Conservation (phyloP, 92 coral and sea anemone genomes). For the Epizoanthus stellaris region DNA sequence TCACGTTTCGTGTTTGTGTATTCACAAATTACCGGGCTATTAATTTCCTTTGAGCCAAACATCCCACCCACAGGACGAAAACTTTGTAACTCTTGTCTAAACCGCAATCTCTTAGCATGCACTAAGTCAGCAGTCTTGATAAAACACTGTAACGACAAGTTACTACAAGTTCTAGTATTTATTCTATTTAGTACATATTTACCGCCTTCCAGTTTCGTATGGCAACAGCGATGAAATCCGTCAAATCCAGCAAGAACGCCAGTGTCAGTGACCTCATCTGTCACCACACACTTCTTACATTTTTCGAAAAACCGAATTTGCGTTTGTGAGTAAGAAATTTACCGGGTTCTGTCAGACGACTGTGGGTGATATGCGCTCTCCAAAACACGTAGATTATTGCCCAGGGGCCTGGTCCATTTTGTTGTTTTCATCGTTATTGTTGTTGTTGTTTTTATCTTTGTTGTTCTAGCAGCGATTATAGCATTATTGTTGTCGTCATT, state of each 20-base stretch:
- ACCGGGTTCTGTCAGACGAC: not conserved
- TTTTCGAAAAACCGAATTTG: not conserved
- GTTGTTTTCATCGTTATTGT: not conserved
- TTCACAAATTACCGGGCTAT: too few species aligned
- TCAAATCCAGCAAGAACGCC: not conserved
- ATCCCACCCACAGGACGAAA: too few species aligned
- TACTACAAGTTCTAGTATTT: not conserved
- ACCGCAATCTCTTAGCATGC: too few species aligned
- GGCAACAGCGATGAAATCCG: not conserved
- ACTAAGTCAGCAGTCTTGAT: not conserved
- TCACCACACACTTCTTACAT: not conserved
- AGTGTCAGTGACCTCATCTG: not conserved
- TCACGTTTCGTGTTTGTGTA: too few species aligned
- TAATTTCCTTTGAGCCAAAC: too few species aligned
- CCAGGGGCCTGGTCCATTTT: not conserved
- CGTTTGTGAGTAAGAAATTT: not conserved
- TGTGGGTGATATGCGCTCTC: not conserved
- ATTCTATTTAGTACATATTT: slow-evolving; percentile 11
- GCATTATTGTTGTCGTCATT: too few species aligned
- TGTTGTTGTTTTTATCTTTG: too few species aligned
- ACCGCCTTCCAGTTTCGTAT: not conserved
- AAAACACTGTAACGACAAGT: not conserved
- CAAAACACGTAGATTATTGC: not conserved
- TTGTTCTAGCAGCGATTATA: too few species aligned
- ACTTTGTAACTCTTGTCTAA: too few species aligned